These are phyloP conservation scores for Corydoras sp. DNA, from an alignment of 2,113 vertebrate genomes.

Conservation along the genomic window DNA sequence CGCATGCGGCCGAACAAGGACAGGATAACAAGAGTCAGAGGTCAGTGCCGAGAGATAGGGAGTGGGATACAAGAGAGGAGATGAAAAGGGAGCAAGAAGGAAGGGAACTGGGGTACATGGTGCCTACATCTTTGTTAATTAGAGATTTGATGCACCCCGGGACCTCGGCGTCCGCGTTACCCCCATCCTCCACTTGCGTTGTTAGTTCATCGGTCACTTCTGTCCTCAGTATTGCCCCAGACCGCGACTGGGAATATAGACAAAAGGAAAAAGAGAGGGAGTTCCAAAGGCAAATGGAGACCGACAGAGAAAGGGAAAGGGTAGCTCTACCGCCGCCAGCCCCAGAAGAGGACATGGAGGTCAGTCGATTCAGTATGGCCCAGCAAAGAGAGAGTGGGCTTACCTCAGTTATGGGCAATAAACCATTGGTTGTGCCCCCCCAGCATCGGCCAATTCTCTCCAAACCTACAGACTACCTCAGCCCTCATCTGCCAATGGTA, in stretches of 20 bases:
- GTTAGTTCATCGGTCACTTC: constrained; percentile 51
- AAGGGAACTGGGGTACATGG: no score
- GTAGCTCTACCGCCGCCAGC: constrained; percentile 60
- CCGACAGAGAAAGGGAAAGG: constrained; percentile 36
- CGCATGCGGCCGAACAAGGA: constrained; percentile 50
- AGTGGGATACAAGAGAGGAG: constrained; percentile 62
- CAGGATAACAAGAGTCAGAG: constrained; percentile 40
- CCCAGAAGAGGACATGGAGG: constrained; percentile 72
- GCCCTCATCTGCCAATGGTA: constrained; percentile 62
- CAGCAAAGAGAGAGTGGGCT: constrained; percentile 51
- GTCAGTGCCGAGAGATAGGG: constrained; percentile 56
- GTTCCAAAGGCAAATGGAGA: constrained; percentile 37
- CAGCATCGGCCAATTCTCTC: constrained; percentile 69
- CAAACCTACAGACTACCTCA: constrained; percentile 68
- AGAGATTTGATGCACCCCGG: constrained; percentile 50
- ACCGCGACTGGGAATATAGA: constrained; percentile 49
- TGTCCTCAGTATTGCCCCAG: constrained; percentile 52
- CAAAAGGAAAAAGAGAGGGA: constrained; percentile 41
- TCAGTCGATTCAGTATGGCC: constrained; percentile 66
- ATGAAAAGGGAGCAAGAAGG: constrained; percentile 67
- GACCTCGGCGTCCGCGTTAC: constrained; percentile 48
- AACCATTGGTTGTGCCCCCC: constrained; percentile 51
- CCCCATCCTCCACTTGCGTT: constrained; percentile 55
- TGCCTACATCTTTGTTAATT: no score
- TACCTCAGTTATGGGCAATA: constrained; percentile 52